phyloP scores from a whole-genome alignment of 2,888 invertebrate species.

The Drosophila helvetica region DNA sequence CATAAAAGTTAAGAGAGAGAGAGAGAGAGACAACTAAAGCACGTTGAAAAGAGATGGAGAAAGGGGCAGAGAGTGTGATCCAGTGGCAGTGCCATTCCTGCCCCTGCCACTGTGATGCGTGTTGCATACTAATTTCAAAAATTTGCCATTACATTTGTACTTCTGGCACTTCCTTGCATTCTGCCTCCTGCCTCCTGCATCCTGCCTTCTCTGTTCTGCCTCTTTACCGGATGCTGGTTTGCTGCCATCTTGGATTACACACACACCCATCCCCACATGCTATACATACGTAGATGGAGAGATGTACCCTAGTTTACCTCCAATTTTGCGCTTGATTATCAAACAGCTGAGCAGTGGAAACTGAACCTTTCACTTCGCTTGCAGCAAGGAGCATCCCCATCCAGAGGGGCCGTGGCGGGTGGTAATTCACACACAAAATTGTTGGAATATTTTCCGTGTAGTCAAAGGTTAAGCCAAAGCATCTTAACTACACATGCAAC shows the following conservation, averaged over 20 bases:
- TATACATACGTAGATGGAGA: conserved; percentile 45
- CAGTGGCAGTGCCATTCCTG: neutral
- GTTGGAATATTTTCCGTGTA: conserved; percentile 53
- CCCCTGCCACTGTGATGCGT: conserved; percentile 56
- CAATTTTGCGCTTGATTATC: conserved; percentile 63
- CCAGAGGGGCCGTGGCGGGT: neutral
- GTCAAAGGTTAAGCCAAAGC: conserved; percentile 70
- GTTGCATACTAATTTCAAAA: conserved; percentile 79
- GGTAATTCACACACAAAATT: conserved; percentile 60
- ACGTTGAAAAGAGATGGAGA: neutral
- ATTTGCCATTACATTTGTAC: conserved; percentile 78
- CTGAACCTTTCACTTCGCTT: conserved; percentile 15
- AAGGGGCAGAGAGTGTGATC: neutral
- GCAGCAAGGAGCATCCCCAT: neutral
- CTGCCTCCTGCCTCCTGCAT: conserved; percentile 12
- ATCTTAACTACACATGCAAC: conserved; percentile 52
- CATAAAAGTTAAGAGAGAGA: conserved; percentile 31
- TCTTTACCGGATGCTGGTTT: conserved; percentile 30
- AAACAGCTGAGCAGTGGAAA: conserved; percentile 36
- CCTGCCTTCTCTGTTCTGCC: conserved; percentile 11
- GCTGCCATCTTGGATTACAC: conserved; percentile 43
- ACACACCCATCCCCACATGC: conserved; percentile 14
- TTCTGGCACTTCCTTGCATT: conserved; percentile 46
- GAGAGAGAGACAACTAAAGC: neutral
- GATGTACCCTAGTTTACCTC: conserved; percentile 34